Percentiles rank a stretch among this genome's conserved stretches.
Evolutionary conservation across 2,888 invertebrate species (phyloP).

Genomic region (Geotrupes spiniger): DNA sequence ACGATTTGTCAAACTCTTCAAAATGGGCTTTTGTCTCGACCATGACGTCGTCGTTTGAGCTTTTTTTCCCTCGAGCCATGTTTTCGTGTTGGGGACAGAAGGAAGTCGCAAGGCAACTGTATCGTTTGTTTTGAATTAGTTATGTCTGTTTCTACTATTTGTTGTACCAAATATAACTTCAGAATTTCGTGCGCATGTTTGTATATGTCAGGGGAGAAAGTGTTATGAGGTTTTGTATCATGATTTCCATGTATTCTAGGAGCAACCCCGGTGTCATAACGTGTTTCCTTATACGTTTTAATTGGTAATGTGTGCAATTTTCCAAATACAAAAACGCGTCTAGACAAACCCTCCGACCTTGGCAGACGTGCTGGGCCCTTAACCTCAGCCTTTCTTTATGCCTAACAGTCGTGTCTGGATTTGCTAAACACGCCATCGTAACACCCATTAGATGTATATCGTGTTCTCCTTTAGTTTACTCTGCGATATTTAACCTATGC

Average conservation of each 20-base stretch:
- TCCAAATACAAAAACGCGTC: conserved; percentile 77
- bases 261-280: conserved; percentile 74
- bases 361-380: conserved; percentile 73
- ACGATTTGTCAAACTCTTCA: no score
- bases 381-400: conserved; percentile 71
- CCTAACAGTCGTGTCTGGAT: conserved; percentile 68
- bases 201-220: conserved; percentile 75
- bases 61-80: no score
- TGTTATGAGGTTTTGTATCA: conserved; percentile 77
- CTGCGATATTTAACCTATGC: conserved; percentile 74
- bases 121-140: conserved; percentile 54
- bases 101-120: conserved; percentile 57
- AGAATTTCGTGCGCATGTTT: conserved; percentile 75
- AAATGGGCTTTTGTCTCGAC: no score
- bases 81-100: no score
- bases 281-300: conserved; percentile 74
- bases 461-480: conserved; percentile 76
- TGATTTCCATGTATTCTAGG: conserved; percentile 77
- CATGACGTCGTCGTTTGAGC: no score
- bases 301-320: conserved; percentile 76
- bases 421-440: conserved; percentile 75
- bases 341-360: conserved; percentile 72
- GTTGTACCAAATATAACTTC: conserved; percentile 68
- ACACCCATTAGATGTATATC: conserved; percentile 86
- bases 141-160: conserved; percentile 56